Percentiles rank a stretch among this genome's conserved stretches.
Conservation (phyloP, 2,888 invertebrate genomes). For the Tipula lateralis region DNA sequence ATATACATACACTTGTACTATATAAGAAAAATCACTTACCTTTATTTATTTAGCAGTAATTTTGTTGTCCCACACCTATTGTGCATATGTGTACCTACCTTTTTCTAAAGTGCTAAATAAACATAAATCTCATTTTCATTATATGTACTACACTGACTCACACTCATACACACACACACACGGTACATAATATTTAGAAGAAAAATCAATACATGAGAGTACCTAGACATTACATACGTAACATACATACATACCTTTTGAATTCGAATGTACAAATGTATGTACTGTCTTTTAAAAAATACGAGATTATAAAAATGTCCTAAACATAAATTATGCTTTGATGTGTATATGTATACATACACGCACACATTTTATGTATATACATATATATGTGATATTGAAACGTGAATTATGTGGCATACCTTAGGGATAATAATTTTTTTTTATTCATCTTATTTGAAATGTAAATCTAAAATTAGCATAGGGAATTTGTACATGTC, state of each 20-base stretch:
- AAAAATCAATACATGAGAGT: not conserved
- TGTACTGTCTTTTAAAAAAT: not conserved
- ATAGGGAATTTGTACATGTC: not conserved
- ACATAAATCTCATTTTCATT: slow-evolving; percentile 11
- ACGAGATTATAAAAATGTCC: not conserved
- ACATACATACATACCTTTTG: not conserved
- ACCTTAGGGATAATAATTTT: slow-evolving; percentile 24
- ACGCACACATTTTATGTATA: not conserved
- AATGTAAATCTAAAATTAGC: slow-evolving; percentile 24
- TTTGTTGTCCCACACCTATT: not conserved
- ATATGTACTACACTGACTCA: too few relatives aligned
- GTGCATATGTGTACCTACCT: not conserved
- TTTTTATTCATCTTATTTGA: not conserved
- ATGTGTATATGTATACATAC: not conserved
- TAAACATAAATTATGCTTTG: not conserved
- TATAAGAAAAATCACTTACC: not conserved
- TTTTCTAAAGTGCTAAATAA: not conserved
- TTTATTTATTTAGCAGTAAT: slow-evolving; percentile 6
- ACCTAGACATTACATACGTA: not conserved
- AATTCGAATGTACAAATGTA: not conserved
- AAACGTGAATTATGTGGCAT: not conserved
- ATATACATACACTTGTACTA: too few relatives aligned
- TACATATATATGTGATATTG: not conserved
- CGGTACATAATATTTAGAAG: not conserved
- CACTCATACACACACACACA: too few relatives aligned